A percentile compares a stretch with the other conserved stretches of the same genome.
phyloP scores from a whole-genome alignment of 2,797 vertebrate species.

The Mustela erminea region DNA sequence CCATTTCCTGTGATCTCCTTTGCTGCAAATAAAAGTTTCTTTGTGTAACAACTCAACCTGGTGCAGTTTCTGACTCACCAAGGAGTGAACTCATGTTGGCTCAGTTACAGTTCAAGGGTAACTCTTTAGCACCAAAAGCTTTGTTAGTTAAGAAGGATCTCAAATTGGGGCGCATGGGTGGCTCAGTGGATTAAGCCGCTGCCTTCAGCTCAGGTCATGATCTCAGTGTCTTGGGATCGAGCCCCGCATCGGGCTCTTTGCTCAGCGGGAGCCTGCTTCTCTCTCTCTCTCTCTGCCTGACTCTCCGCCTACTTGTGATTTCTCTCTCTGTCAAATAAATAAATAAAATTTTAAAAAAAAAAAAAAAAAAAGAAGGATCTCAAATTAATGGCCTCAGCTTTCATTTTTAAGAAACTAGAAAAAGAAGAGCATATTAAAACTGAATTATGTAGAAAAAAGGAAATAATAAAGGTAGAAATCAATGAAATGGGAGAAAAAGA shows the following conservation, averaged over 20 bases:
- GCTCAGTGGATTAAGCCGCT: too few species aligned
- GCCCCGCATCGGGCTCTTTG: too few species aligned
- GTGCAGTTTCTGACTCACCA: background rate
- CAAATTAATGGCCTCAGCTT: background rate
- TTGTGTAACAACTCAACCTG: background rate
- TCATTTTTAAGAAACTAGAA: background rate
- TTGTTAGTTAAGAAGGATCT: background rate
- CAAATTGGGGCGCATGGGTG: too few species aligned
- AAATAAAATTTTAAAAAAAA: too few species aligned
- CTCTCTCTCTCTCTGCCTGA: too few species aligned
- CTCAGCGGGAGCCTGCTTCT: too few species aligned
- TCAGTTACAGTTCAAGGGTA: background rate
- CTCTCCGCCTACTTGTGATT: too few species aligned
- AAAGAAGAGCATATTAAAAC: background rate
- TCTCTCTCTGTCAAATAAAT: too few species aligned
- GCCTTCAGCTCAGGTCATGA: too few species aligned
- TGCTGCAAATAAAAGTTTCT: background rate
- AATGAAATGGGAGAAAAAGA: background rate
- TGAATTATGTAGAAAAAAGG: background rate
- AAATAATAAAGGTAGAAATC: background rate
- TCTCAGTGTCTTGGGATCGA: too few species aligned
- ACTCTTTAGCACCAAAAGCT: slow-evolving; percentile 24
- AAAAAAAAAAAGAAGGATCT: background rate
- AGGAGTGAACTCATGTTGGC: background rate
- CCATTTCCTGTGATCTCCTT: background rate